A percentile compares a stretch with the other conserved stretches of the same genome.
These are phyloP conservation scores for Helicoverpa zea DNA, from an alignment of 1,140 invertebrate genomes.

Conservation along the genomic window DNA sequence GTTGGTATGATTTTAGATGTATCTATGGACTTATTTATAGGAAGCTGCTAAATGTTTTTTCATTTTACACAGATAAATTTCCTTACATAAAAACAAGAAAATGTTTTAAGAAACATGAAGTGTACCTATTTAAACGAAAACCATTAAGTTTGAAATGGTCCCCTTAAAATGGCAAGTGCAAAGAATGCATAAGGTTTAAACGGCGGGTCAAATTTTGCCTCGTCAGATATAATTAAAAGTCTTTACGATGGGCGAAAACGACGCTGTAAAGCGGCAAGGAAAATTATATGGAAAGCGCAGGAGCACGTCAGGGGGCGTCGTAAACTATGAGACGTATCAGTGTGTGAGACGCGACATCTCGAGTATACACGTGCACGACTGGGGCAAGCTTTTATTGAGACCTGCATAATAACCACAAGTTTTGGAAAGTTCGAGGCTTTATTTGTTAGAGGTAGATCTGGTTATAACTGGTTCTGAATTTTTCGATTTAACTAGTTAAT, in stretches of 20 bases:
- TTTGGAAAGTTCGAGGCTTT: neutral
- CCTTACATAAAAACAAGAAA: neutral
- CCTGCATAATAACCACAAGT: neutral
- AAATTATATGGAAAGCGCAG: constrained; percentile 60
- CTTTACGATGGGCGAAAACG: constrained; percentile 70
- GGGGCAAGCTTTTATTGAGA: constrained; percentile 18
- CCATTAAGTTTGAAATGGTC: constrained; percentile 54
- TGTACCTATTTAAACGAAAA: constrained; percentile 51
- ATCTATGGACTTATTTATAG: neutral
- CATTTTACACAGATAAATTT: neutral
- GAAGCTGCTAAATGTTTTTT: neutral
- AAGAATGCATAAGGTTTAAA: constrained; percentile 65
- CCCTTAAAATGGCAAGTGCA: constrained; percentile 56
- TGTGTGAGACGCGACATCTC: neutral
- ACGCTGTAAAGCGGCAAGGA: constrained; percentile 65
- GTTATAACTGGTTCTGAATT: too few species aligned
- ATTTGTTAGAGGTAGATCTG: neutral
- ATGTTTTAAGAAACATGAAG: constrained; percentile 9
- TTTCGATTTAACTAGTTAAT: too few species aligned
- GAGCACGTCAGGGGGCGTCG: constrained; percentile 61
- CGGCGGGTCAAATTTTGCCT: constrained; percentile 64
- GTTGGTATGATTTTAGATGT: constrained; percentile 14
- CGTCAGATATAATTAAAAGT: constrained; percentile 72
- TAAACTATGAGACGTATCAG: constrained; percentile 55
- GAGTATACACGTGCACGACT: constrained; percentile 12